A percentile compares a stretch with the other conserved stretches of the same genome.
Evolutionary conservation across 1,140 invertebrate genomes (phyloP).

Genomic region (Araneus ventricosus): DNA sequence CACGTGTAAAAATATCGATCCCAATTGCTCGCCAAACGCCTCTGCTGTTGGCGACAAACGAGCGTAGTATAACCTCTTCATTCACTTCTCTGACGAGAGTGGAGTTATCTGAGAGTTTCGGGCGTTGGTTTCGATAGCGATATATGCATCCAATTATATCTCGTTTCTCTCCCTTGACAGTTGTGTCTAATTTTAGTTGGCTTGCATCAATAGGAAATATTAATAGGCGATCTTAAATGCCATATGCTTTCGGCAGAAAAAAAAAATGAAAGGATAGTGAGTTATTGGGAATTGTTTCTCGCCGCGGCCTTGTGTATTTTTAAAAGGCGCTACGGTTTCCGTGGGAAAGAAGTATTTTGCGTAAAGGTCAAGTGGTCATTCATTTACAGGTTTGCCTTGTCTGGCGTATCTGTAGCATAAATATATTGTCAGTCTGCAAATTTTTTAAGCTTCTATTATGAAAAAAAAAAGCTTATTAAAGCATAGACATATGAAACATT

Average conservation of each 20-base stretch:
- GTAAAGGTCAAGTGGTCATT: not conserved
- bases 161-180: not conserved
- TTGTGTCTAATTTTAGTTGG: conserved; percentile 29
- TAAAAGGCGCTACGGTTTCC: not conserved
- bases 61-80: conserved; percentile 34
- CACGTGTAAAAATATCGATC: conserved; percentile 73
- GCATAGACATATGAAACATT: too few relatives aligned
- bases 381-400: not conserved
- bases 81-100: conserved; percentile 12
- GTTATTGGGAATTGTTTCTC: conserved; percentile 6
- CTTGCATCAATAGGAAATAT: conserved; percentile 15
- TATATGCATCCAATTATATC: conserved; percentile 43
- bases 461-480: too few relatives aligned
- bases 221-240: conserved; percentile 45
- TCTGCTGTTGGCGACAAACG: conserved; percentile 43
- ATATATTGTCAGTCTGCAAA: not conserved
- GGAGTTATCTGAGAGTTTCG: conserved; percentile 35
- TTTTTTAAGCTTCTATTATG: too few relatives aligned
- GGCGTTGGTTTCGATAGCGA: conserved; percentile 65
- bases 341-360: not conserved
- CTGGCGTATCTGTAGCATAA: not conserved
- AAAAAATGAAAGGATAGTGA: not conserved
- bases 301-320: not conserved
- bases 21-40: conserved; percentile 44
- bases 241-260: not conserved